Evolutionary conservation across 1,140 invertebrate species (phyloP), one percentile per base, ranked within the genome.

Genomic region (Lordiphosa collinella): DNA sequence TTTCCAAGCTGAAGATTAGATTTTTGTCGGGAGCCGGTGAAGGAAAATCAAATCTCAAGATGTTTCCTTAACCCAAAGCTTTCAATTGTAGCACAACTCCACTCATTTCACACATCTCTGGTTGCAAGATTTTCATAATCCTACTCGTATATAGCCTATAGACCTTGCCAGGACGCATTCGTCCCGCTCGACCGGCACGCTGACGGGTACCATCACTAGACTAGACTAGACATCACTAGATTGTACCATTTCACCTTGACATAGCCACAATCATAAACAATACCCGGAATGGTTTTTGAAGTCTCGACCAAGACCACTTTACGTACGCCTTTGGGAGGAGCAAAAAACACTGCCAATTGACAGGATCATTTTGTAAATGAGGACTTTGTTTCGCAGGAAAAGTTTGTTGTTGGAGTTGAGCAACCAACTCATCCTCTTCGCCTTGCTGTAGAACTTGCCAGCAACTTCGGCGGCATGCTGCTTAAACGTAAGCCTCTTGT

Each of bases 241-340:
- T 98, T 96, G 86, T 95, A 98, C 91, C 96, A 97, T 25, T 95
- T 94, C 44, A 98, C 88, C 91, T 99, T 99, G n/a, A 98, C 96
- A 90, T 98, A 99, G 1, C 98, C 98, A 90, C 96, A 94, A 89
- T 99, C 97, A 89, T 97, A 98, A 58, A 95, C 93, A 69, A 99
- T 95, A 34, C 97, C 95, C 44, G 94, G 93, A 70, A 93, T 93
- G 4, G 92, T 93, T 14, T 99, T 93, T 4, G 97, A 99, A 0
- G 98, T 97, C 90, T 99, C 98, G 0, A 98, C 95, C 11, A 99
- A 91, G 0, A 99, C 93, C 22, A 99, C 93, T 91, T 99, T 99
- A 29, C 98, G 91, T 0, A 92, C 91, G 29, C 93, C 93, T 75
- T 93, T 92, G 8, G 94, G 92, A 2, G 94, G 91, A 25, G 91